Evolutionary conservation across 2,888 invertebrate species (phyloP), one percentile per base, ranked within the genome.

Genomic region (Drosophila fungiperda): DNA sequence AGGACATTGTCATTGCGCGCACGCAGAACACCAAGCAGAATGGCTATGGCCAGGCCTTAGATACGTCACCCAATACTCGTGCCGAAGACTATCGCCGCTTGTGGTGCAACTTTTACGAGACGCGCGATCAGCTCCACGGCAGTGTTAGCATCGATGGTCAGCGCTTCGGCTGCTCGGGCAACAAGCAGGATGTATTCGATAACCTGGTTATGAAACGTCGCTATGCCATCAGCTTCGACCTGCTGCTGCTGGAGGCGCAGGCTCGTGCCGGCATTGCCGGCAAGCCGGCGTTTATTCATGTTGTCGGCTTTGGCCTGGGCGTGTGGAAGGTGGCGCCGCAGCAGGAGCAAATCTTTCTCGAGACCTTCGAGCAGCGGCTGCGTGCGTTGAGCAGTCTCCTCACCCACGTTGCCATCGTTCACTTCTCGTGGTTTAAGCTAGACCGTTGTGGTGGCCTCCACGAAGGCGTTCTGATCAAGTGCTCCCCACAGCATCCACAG

Each of bases 291-390:
- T 96, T 94, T 79, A 80, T 96, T 1, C 96, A 96, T 90, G 94
- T 96, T 9, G 94, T 96, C 38, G 96, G 96, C 15, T 94, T 95
- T 50, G 95, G 95, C 54, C 90, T 95, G 20, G 96, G 96, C 0
- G 95, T 95, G 0, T 96, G 96, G 96, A 94, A 92, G 86, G 93
- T 95, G 42, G 94, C 95, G 0, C 83, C 91, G 0, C 95, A 95
- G 70, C 96, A 96, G 85, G 93, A 94, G 17, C 93, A 95, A 78
- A 94, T 96, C 45, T 96, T 95, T 82, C 90, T 96, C 5, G 93
- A 95, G 50, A 94, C 95, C 0, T 95, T 95, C 78, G 92, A 95
- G n/a, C 94, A 95, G 63, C 93, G 96, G 12, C 91, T 96, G 36
- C 93, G 94, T 11, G 94, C 94, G 40, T 85, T 94, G 68, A 89